Conservation (phyloP, 2,888 invertebrate species). For the Blera fallax region DNA sequence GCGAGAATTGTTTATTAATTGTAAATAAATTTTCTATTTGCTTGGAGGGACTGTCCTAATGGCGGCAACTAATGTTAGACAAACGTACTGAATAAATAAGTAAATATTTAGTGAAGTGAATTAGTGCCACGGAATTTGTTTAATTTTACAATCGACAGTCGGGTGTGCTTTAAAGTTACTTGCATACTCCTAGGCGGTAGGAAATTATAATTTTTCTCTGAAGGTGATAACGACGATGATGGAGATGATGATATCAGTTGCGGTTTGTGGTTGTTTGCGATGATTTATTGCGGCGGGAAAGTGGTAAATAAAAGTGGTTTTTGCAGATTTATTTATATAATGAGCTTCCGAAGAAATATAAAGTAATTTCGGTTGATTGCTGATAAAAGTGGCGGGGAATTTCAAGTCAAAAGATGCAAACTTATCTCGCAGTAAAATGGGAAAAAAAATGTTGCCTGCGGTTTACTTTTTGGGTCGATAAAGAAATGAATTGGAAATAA, state of each 20-base stretch:
- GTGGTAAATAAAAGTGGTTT: background rate
- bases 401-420: background rate
- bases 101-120: slow-evolving; percentile 8
- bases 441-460: background rate
- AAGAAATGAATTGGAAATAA: background rate
- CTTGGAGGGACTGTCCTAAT: background rate
- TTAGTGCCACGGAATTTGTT: background rate
- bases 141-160: background rate
- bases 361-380: background rate
- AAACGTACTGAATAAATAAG: slow-evolving; percentile 36
- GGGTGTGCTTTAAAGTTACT: background rate
- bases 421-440: background rate
- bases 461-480: background rate
- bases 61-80: background rate
- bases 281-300: background rate
- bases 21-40: slow-evolving; percentile 7
- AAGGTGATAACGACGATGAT: background rate
- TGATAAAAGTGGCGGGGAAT: background rate
- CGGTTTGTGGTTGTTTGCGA: background rate
- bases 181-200: slow-evolving; percentile 24
- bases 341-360: background rate
- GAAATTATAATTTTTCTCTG: background rate
- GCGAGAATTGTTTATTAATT: background rate
- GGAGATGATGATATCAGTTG: background rate
- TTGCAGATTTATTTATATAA: slow-evolving; percentile 5